Percentiles rank a stretch among this genome's conserved stretches.
Evolutionary conservation across 2,797 vertebrate species (phyloP).

Genomic region (Triplophysa bombifrons): DNA sequence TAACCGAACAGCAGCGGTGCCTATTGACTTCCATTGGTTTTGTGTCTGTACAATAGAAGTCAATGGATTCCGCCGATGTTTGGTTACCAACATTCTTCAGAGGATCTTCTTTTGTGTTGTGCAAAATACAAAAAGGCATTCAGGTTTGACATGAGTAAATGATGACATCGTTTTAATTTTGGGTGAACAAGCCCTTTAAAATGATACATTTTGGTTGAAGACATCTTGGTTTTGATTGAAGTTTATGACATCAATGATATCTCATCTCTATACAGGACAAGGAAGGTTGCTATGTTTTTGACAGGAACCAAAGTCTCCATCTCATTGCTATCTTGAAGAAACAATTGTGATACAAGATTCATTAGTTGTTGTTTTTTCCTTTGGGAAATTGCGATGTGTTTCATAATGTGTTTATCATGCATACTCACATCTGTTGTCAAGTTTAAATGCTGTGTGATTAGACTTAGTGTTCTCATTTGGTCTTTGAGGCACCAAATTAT

Average conservation of each 20-base stretch:
- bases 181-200: neutral
- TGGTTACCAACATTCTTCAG: too few relatives aligned
- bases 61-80: too few relatives aligned
- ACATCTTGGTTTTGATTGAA: neutral
- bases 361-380: neutral
- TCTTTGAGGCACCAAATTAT: neutral
- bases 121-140: too few relatives aligned
- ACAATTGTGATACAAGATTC: neutral
- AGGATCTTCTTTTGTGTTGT: too few relatives aligned
- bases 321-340: neutral
- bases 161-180: too few relatives aligned
- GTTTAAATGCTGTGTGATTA: neutral
- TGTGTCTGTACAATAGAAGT: too few relatives aligned
- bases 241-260: neutral
- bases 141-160: too few relatives aligned
- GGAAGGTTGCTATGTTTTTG: neutral
- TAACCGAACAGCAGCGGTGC: too few relatives aligned
- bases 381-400: neutral
- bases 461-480: constrained; percentile 9
- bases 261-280: neutral
- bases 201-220: neutral
- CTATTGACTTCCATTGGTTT: too few relatives aligned
- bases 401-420: neutral
- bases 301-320: neutral
- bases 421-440: constrained; percentile 11